Base-by-base conservation (phyloP, 2,888 invertebrate genomes). In the Calameuta idolon region DNA sequence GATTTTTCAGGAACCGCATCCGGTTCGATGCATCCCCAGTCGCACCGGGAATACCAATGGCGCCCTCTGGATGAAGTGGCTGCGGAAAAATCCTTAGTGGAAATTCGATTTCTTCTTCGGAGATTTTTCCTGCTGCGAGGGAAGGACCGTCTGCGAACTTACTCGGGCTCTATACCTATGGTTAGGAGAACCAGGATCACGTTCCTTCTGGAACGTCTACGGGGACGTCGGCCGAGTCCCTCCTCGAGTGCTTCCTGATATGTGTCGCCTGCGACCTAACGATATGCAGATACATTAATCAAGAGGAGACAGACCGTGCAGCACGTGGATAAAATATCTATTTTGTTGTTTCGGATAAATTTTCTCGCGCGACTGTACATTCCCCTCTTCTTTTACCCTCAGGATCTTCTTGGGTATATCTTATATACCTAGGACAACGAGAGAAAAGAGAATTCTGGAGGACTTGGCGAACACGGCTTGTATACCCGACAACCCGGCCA, bases 231-330 rank as follows among this genome's bases (percentile, higher is more conserved):
- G 23, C 55, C 55, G 23, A 55, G 23, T 55, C 55, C 9, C 23
- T 55, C 1, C 55, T 55, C 55, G 9, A 55, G 55, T 55, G 55
- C 23, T 55, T 55, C 9, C 55, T 55, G 55, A 55, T 55, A 55
- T 55, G 55, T 76, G 69, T 15, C 35, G 69, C 69, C 11, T 73
- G 31, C 30, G 12, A 34, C 55, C 33, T 68, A 30, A 37, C 40
- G 69, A 69, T 77, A 68, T 30, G 73, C 35, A 15, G 30, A 35
- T 77, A n/a, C 74, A 77, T 77, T 77, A 77, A 77, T 77, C 77
- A 77, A 68, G 74, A 55, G 55, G 55, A 55, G 55, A 69, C 75
- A 69, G 75, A 34, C 69, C 74, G 40, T 75, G 69, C 30, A 77
- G 40, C 75, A 75, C 75, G 75, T 75, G 75, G 75, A 74, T 77